Conservation (phyloP, 2,888 invertebrate species). For the Ctena decussata region DNA sequence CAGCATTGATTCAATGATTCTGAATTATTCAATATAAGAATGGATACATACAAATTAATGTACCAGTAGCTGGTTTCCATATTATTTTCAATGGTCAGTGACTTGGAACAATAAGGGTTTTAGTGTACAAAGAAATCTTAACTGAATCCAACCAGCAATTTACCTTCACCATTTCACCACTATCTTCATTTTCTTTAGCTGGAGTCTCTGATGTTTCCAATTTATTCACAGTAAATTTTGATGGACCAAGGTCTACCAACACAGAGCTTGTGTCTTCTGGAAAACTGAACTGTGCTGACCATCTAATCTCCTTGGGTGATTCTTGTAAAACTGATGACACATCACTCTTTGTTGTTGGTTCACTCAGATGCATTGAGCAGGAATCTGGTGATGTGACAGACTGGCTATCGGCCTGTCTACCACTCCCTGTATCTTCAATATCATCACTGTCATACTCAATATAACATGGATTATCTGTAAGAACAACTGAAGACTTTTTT, state of each 20-base stretch:
- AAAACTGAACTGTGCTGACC: constrained; percentile 20
- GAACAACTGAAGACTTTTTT: neutral
- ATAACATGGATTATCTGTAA: neutral
- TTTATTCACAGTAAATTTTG: constrained; percentile 1
- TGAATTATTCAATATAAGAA: too few relatives aligned
- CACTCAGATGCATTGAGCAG: neutral
- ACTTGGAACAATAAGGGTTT: too few relatives aligned
- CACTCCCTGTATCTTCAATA: neutral
- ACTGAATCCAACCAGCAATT: too few relatives aligned
- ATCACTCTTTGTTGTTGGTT: constrained; percentile 13
- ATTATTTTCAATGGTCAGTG: too few relatives aligned
- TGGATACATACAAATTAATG: too few relatives aligned
- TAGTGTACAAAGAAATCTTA: too few relatives aligned
- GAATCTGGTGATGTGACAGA: neutral
- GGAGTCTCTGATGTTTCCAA: neutral
- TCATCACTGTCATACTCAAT: neutral
- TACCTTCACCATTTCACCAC: too few relatives aligned
- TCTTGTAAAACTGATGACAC: neutral
- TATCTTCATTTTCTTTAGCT: neutral
- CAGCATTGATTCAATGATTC: too few relatives aligned
- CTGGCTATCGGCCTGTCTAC: neutral
- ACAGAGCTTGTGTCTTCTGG: constrained; percentile 23
- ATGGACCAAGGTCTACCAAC: neutral
- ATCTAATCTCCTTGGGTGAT: constrained; percentile 3
- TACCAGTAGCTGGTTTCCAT: too few relatives aligned